phyloP scores from a whole-genome alignment of 2,888 invertebrate genomes.

The Tyria jacobaeae region DNA sequence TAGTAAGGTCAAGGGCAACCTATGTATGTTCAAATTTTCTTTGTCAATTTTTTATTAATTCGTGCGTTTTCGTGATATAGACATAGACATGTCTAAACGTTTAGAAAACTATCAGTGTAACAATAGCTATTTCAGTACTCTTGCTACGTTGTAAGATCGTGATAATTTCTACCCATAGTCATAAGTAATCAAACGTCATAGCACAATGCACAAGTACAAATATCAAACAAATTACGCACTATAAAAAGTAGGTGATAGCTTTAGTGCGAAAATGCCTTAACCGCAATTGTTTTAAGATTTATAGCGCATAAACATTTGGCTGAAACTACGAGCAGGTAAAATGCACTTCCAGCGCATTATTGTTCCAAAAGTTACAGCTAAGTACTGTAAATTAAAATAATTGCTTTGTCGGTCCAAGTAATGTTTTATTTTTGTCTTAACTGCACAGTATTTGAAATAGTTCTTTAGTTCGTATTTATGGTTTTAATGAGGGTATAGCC shows the following conservation, averaged over 20 bases:
- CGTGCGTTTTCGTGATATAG: not conserved
- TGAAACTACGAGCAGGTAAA: slow-evolving; percentile 46
- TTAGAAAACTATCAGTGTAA: too few relatives aligned
- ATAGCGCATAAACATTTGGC: slow-evolving; percentile 43
- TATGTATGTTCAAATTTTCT: too few relatives aligned
- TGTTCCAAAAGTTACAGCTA: slow-evolving; percentile 41
- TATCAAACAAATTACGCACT: slow-evolving; percentile 6
- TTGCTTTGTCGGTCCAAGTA: slow-evolving; percentile 32
- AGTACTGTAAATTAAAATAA: slow-evolving; percentile 48
- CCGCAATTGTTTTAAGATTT: slow-evolving; percentile 49
- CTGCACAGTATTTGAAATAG: slow-evolving; percentile 12
- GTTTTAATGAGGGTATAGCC: not conserved
- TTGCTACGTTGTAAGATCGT: too few relatives aligned
- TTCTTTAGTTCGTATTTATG: not conserved
- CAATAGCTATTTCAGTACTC: too few relatives aligned
- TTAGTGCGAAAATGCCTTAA: slow-evolving; percentile 28
- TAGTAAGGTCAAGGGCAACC: too few relatives aligned
- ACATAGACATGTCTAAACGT: not conserved
- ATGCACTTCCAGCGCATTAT: slow-evolving; percentile 41
- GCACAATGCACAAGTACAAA: not conserved
- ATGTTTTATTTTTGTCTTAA: slow-evolving; percentile 29
- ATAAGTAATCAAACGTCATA: too few relatives aligned
- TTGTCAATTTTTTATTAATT: too few relatives aligned
- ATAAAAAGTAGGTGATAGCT: slow-evolving; percentile 1
- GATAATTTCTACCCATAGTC: too few relatives aligned